Percentiles rank a stretch among this genome's conserved stretches.
These are phyloP conservation scores for Eurytoma adleriae DNA, from an alignment of 2,888 invertebrate species.

Conservation along the genomic window DNA sequence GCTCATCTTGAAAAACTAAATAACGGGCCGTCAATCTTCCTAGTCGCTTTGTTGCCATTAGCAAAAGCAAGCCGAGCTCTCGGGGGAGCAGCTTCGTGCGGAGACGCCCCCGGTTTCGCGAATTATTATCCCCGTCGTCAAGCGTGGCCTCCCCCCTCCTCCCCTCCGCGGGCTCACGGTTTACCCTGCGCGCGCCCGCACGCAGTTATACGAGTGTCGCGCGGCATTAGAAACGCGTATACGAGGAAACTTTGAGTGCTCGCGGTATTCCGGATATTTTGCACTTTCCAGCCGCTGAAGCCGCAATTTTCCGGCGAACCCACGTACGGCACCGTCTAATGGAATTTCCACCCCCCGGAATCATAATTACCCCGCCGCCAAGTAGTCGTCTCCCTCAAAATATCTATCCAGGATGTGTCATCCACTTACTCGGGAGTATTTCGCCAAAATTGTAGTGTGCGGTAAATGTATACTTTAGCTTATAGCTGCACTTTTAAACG, in stretches of 20 bases:
- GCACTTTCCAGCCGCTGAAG: background rate
- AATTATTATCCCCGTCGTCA: constrained; percentile 8
- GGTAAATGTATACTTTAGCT: no score
- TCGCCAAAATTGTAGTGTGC: no score
- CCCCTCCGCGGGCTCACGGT: constrained; percentile 6
- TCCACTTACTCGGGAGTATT: no score
- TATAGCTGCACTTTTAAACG: no score
- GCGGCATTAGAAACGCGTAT: background rate
- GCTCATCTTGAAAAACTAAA: background rate
- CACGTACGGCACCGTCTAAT: background rate
- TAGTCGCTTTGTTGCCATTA: background rate
- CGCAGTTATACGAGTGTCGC: background rate
- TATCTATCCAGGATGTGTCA: no score
- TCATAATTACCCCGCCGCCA: no score
- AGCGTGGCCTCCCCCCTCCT: background rate
- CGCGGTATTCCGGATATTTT: background rate
- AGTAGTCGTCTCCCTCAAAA: no score
- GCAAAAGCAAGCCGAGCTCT: background rate
- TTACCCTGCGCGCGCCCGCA: background rate
- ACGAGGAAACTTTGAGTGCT: background rate
- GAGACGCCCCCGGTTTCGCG: background rate
- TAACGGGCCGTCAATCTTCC: background rate
- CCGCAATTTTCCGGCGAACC: background rate
- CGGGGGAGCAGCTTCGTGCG: background rate
- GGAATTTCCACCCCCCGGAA: no score